Evolutionary conservation across 64 coral and sea anemone genomes (phyloP).

Genomic region (Dendrophyllia cribrosa): DNA sequence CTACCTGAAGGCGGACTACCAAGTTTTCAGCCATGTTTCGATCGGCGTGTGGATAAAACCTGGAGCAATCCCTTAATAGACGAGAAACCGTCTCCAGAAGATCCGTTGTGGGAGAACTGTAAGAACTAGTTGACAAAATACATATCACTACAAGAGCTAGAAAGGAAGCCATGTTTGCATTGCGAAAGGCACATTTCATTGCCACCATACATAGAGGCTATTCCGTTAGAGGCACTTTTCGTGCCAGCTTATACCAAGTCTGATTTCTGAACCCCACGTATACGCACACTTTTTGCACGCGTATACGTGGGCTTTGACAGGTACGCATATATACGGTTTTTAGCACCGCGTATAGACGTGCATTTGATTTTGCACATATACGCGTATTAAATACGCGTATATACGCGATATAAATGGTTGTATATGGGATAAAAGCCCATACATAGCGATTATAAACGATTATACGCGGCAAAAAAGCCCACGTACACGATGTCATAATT

Average conservation of each 20-base stretch:
- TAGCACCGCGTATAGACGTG: background rate
- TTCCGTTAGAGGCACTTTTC: too few relatives aligned
- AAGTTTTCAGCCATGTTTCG: constrained; percentile 18
- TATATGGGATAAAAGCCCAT: background rate
- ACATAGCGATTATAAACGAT: background rate
- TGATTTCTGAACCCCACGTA: too few relatives aligned
- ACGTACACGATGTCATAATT: constrained; percentile 19
- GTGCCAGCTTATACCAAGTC: too few relatives aligned
- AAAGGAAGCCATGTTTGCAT: background rate
- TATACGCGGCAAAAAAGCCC: background rate
- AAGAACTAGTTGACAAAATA: background rate
- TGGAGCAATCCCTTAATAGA: constrained; percentile 4
- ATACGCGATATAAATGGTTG: constrained; percentile 16
- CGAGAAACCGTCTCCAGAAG: constrained; percentile 1
- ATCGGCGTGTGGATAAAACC: constrained; percentile 11
- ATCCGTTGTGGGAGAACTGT: background rate
- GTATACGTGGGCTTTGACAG: background rate
- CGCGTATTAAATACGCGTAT: too few relatives aligned
- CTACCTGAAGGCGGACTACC: too few relatives aligned
- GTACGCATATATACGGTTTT: constrained; percentile 11
- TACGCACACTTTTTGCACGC: too few relatives aligned
- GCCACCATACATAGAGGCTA: background rate
- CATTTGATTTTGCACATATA: background rate
- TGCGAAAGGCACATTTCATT: background rate
- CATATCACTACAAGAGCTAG: background rate